Conservation (phyloP, 2,113 vertebrate genomes). For the Marcusenius ussheri region DNA sequence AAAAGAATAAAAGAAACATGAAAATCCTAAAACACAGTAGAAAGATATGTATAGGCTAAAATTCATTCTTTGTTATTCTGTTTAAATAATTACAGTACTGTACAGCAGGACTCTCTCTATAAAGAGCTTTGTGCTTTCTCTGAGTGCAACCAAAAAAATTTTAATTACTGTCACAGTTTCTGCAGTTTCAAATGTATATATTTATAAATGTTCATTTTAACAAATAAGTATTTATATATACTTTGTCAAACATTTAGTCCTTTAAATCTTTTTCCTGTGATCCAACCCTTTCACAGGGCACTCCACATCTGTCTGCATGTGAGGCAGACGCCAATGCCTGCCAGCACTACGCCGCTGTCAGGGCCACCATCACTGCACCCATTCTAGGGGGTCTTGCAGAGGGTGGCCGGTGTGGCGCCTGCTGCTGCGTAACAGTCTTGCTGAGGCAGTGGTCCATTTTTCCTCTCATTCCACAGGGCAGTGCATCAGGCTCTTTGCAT, state of each 20-base stretch:
- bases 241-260: constrained; percentile 16
- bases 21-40: constrained; percentile 78
- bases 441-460: constrained; percentile 12
- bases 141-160: constrained; percentile 52
- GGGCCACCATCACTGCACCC: background rate
- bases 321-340: background rate
- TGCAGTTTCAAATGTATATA: constrained; percentile 26
- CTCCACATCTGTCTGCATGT: background rate
- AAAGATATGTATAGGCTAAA: constrained; percentile 85
- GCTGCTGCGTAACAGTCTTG: constrained; percentile 18
- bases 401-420: background rate
- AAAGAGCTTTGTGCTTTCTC: constrained; percentile 81
- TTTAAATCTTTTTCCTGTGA: background rate
- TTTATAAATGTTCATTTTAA: constrained; percentile 26
- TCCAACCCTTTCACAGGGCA: background rate
- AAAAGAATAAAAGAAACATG: constrained; percentile 54
- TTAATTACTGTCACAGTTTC: constrained; percentile 57
- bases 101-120: constrained; percentile 73
- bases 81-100: constrained; percentile 80
- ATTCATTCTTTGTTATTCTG: constrained; percentile 78
- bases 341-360: background rate
- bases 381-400: background rate
- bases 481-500: background rate
- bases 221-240: constrained; percentile 28
- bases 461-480: background rate